Base-by-base conservation (phyloP, 2,797 vertebrate genomes). In the Heliangelus exortis region DNA sequence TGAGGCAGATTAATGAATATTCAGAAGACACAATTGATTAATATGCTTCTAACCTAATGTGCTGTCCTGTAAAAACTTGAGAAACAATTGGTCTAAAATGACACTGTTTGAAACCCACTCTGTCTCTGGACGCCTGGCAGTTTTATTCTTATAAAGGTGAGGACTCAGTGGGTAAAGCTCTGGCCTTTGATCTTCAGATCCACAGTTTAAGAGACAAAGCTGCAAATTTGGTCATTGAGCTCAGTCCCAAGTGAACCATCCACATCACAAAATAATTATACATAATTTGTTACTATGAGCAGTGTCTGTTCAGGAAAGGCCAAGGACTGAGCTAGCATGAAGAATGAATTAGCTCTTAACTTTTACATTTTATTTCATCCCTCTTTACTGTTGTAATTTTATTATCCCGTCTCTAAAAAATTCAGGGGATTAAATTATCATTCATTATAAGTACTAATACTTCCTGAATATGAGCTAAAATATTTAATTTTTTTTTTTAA, bases 351-450 rank as follows among this genome's bases (percentile, higher is more conserved):
- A 95, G 66, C 89, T 95, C 59, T 93, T 96, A 95, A 87, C 87
- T 96, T 96, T 94, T 95, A 89, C 72, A 83, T 96, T 96, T 97
- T 97, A 96, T 96, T 96, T 96, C 92, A 54, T 95, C 50, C 53
- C 68, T 93, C 91, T 95, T 95, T 95, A 95, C 86, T 84, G 75
- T 90, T 89, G 69, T 61, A 93, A 86, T 97, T 96, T 97, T 96
- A 96, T 96, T 95, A 95, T 94, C 93, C 93, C 92, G 53, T 90
- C 92, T 92, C 82, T 94, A 85, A 94, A 93, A 87, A 61, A 89
- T 95, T 91, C 89, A 89, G 73, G 41, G 34, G 16, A 92, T 88
- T 53, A 80, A 96, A 95, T 96, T 93, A 95, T 91, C 81, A 39
- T 78, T 94, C 85, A 67, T 86, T 91, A 14, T 84, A 94, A 85